Conservation (phyloP, 2,888 invertebrate genomes). For the Pristionchus arcanus region DNA sequence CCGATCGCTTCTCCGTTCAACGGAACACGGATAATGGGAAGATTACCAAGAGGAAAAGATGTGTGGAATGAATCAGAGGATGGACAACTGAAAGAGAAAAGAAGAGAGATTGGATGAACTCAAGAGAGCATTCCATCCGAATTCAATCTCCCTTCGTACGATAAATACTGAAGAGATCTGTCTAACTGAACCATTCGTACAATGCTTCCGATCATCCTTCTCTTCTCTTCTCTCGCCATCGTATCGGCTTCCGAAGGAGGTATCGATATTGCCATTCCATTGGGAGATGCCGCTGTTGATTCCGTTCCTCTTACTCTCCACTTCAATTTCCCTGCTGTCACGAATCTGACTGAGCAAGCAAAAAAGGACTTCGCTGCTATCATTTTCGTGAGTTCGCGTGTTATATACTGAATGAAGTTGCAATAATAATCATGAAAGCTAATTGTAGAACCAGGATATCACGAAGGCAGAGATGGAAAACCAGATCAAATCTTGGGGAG, state of each 20-base stretch:
- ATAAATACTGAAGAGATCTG: slow-evolving; percentile 1
- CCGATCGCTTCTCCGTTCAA: not conserved
- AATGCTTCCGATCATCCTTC: not conserved
- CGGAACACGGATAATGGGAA: not conserved
- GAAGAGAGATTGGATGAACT: not conserved
- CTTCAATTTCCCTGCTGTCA: not conserved
- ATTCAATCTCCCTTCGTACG: not conserved
- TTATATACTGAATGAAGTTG: not conserved
- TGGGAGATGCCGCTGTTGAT: not conserved
- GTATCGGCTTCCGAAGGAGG: not conserved
- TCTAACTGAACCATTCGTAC: slow-evolving; percentile 10
- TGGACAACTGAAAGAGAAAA: not conserved
- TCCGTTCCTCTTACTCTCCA: not conserved
- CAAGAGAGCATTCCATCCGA: not conserved
- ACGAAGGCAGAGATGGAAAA: not conserved
- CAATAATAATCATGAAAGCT: not conserved
- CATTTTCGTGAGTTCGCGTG: not conserved
- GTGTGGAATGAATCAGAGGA: not conserved
- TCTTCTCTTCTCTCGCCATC: not conserved
- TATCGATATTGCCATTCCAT: not conserved
- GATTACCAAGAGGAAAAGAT: not conserved
- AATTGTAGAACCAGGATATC: not conserved
- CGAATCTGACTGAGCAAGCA: not conserved
- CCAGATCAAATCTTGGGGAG: not conserved
- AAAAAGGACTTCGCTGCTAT: not conserved